Base-by-base conservation (phyloP, 2,113 vertebrate species). In the Cathartes aura region DNA sequence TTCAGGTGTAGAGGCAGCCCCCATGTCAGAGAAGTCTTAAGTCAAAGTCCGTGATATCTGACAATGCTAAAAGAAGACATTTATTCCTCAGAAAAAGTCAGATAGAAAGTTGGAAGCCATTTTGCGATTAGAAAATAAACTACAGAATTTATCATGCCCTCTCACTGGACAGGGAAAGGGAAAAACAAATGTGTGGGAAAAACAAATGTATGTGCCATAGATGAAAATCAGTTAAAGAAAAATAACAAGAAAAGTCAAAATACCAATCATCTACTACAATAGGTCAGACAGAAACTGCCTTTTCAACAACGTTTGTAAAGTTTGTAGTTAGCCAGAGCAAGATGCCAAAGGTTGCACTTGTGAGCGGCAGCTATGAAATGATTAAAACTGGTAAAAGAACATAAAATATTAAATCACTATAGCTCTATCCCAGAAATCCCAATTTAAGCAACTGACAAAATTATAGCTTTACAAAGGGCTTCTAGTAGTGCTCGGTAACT, bases 71-170 rank as follows among this genome's bases (percentile, higher is more conserved):
- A 90, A 72, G 32, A 95, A 60, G 26, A 43, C 11, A n/a, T 20
- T 8, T 43, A 40, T 70, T 70, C 87, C 85, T 82, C 85, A 94
- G 94, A 96, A 91, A 80, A 97, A 93, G 62, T 90, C 82, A 82
- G 91, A 53, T 45, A 72, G 82, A 82, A 91, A 93, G 42, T 89
- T 96, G 82, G 92, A 97, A 98, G 95, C 48, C 96, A 93, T 96
- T 94, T 94, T 80, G 70, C 84, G 27, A 15, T 76, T 95, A 34
- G 40, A 95, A 98, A 95, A 95, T 62, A 94, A 97, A 90, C 85
- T 72, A 83, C 82, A 90, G 90, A 93, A 94, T 83, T 71, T 87
- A 92, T 96, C 85, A 92, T 18, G 38, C 16, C 87, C 64, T 96
- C 82, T 96, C 89, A 47, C 40, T 47, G 22, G 12, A 62, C 38